Base-by-base conservation (phyloP, 2,797 vertebrate species). In the Pseudochaenichthys georgianus region DNA sequence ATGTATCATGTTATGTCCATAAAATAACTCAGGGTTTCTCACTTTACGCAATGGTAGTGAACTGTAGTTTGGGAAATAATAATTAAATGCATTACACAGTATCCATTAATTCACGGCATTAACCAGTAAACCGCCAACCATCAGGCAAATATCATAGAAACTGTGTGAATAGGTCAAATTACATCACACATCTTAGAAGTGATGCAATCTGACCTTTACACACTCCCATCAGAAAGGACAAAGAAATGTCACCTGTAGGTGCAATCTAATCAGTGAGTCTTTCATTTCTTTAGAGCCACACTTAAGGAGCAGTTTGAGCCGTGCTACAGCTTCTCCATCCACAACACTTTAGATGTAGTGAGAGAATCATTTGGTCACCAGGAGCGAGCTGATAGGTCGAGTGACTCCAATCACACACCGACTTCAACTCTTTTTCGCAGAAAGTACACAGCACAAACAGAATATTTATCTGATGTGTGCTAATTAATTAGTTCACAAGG, bases 401-500 rank as follows among this genome's bases (percentile, higher is more conserved):
- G 83, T 89, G 88, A 83, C 60, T 84, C 47, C 2, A 70, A 55
- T 75, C 53, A 58, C 16, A 69, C 50, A 0, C 58, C 47, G 16
- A 48, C 50, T 55, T 21, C 50, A 53, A 63, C 66, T 52, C 73
- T 79, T 74, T 82, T 17, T 17, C 48, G 31, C 62, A 57, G 43
- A 74, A 69, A 60, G 41, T 21, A n/a, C 16, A 61, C 41, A 3
- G 5, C 31, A 28, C 66, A 68, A 80, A 75, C 64, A 52, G 57
- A 68, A 70, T 62, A 79, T 79, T 71, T 75, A 80, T 86, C 73
- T 75, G 34, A 69, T 75, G 62, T 50, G 21, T 51, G 4, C 68
- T 80, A 86, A 91, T 88, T 88, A 84, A 83, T 87, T 77, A 73
- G 55, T 83, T 85, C 68, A 31, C 34, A 41, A 71, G 47, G 59